Conservation (phyloP, 1,140 invertebrate species). For the Antheraea mylitta region DNA sequence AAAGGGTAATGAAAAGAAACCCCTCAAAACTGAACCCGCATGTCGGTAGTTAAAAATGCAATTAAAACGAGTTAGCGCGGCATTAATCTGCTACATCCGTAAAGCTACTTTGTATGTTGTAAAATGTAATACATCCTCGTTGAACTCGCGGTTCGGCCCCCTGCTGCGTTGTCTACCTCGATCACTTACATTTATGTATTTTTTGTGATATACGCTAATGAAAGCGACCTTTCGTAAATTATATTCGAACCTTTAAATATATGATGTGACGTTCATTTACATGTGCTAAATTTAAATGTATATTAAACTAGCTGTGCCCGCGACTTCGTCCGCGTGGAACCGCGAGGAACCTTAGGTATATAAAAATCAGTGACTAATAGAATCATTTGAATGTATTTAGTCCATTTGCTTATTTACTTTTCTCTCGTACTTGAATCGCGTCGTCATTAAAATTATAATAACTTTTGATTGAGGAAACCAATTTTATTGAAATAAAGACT, state of each 20-base stretch:
- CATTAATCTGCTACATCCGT: conserved; percentile 28
- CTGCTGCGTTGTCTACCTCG: conserved; percentile 56
- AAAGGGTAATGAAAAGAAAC: conserved; percentile 30
- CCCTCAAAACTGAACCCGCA: conserved; percentile 34
- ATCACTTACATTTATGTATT: conserved; percentile 70
- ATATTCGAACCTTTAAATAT: conserved; percentile 33
- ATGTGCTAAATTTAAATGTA: not conserved
- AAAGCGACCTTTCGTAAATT: conserved; percentile 48
- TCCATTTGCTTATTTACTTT: too few species aligned
- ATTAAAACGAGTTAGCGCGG: conserved; percentile 43
- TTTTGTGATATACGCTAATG: conserved; percentile 64
- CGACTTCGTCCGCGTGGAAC: too few species aligned
- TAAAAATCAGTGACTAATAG: too few species aligned
- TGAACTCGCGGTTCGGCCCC: conserved; percentile 39
- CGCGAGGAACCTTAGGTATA: too few species aligned
- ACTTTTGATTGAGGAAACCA: too few species aligned
- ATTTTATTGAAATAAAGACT: too few species aligned
- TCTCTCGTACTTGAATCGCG: too few species aligned
- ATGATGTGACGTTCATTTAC: not conserved
- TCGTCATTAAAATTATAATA: too few species aligned
- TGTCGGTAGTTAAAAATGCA: conserved; percentile 46
- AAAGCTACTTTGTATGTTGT: conserved; percentile 46
- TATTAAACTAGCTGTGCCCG: too few species aligned
- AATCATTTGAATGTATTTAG: too few species aligned
- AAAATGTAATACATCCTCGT: conserved; percentile 54